Evolutionary conservation across 37 sponge, comb jelly and placozoan species (phyloP).

Genomic region (Spongilla lacustris): DNA sequence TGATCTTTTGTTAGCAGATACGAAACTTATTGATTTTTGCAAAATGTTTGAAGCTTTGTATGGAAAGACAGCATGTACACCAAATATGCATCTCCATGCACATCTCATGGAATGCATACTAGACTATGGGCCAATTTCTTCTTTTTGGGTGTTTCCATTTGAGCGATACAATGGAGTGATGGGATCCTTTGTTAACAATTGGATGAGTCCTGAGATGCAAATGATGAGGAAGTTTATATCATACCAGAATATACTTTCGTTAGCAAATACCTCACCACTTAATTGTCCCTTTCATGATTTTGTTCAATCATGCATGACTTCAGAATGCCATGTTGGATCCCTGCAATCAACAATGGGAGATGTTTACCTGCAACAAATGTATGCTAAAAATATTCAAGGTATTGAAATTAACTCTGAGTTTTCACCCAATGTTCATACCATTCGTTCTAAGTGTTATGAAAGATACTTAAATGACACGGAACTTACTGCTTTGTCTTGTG

Average conservation of each 20-base stretch:
- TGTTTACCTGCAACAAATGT: neutral
- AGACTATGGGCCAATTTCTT: slow-evolving; percentile 53
- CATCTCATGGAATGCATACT: slow-evolving; percentile 50
- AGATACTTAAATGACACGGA: neutral
- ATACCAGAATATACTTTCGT: slow-evolving; percentile 7
- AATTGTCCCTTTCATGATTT: neutral
- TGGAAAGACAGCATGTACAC: slow-evolving; percentile 29
- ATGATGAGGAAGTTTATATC: slow-evolving; percentile 43
- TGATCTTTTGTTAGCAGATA: slow-evolving; percentile 23
- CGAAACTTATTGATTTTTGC: slow-evolving; percentile 24
- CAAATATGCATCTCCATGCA: slow-evolving; percentile 55
- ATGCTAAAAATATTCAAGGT: neutral
- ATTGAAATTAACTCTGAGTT: neutral
- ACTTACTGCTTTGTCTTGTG: neutral
- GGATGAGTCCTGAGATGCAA: slow-evolving; percentile 40
- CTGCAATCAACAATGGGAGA: neutral
- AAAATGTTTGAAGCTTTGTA: slow-evolving; percentile 18
- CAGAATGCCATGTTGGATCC: neutral
- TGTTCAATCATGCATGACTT: neutral
- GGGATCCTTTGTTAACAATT: slow-evolving; percentile 57
- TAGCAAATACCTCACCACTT: neutral
- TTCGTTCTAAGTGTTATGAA: neutral
- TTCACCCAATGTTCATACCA: neutral
- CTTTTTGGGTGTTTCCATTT: slow-evolving; percentile 67
- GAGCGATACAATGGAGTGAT: slow-evolving; percentile 64